Percentiles rank a stretch among this genome's conserved stretches.
Conservation (phyloP, 2,888 invertebrate species). For the Dasysyrphus tricinctus region DNA sequence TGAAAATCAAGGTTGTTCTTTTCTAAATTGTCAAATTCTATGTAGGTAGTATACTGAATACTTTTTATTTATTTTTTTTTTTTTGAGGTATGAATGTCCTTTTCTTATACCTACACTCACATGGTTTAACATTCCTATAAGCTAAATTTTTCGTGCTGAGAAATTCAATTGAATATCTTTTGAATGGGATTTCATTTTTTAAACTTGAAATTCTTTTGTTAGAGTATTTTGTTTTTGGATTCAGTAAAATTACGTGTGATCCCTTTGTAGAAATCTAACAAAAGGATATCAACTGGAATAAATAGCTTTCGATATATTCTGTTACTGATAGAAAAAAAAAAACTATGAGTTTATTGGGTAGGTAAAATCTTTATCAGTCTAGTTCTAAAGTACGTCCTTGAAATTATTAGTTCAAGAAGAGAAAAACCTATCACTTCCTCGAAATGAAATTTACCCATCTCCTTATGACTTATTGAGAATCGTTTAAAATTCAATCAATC, state of each 20-base stretch:
- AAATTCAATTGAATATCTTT: slow-evolving; percentile 50
- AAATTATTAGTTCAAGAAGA: not conserved
- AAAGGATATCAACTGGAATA: slow-evolving; percentile 60
- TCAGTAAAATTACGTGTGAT: not conserved
- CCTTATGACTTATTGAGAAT: slow-evolving; percentile 30
- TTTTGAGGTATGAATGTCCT: not conserved
- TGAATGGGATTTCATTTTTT: not conserved
- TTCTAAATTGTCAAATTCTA: slow-evolving; percentile 40
- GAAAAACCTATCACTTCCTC: not conserved
- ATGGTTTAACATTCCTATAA: not conserved
- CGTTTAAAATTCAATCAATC: slow-evolving; percentile 74
- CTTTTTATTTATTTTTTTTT: not conserved
- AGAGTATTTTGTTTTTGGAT: not conserved
- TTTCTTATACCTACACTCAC: slow-evolving; percentile 5
- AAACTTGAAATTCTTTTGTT: slow-evolving; percentile 48
- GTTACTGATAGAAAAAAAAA: not conserved
- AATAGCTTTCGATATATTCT: slow-evolving; percentile 32
- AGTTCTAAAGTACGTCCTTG: not conserved
- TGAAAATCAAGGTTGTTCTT: slow-evolving; percentile 41
- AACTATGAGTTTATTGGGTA: not conserved
- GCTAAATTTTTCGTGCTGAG: slow-evolving; percentile 29
- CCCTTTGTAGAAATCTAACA: slow-evolving; percentile 1
- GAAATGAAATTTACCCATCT: not conserved
- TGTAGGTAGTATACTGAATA: not conserved
- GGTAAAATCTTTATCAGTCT: not conserved